Evolutionary conservation across 2,113 vertebrate species (phyloP).

Genomic region (Morone saxatilis): DNA sequence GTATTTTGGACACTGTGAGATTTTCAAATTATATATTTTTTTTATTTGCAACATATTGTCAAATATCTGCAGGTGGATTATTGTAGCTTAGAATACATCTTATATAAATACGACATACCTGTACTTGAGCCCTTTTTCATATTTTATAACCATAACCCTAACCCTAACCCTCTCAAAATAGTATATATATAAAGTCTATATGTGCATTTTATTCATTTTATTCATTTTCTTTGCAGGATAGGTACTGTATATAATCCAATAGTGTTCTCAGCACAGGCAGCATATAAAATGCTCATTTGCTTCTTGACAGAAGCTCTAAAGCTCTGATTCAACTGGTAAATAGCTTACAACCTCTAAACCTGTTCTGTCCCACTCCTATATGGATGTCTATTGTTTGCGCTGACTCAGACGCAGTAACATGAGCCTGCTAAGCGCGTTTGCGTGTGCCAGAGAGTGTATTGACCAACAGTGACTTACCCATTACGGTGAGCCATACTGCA

Average conservation of each 20-base stretch:
- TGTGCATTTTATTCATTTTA: neutral
- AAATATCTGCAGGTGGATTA: neutral
- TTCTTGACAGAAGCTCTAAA: slow-evolving; percentile 8
- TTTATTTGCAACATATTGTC: neutral
- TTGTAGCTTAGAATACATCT: neutral
- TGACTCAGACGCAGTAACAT: slow-evolving; percentile 62
- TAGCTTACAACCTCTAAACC: slow-evolving; percentile 46
- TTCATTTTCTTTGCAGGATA: neutral
- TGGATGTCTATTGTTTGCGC: slow-evolving; percentile 50
- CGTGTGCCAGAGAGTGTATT: slow-evolving; percentile 33
- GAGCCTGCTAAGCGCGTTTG: slow-evolving; percentile 34
- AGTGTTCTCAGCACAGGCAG: slow-evolving; percentile 1
- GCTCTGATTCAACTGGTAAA: slow-evolving; percentile 18
- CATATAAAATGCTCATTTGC: slow-evolving; percentile 33
- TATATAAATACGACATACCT: neutral
- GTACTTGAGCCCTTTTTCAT: neutral
- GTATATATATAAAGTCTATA: neutral
- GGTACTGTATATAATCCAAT: neutral
- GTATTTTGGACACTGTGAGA: neutral
- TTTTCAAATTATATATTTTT: neutral
- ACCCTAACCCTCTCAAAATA: neutral
- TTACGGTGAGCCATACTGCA: slow-evolving; percentile 56
- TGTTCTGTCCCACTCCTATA: slow-evolving; percentile 2
- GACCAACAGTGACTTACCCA: slow-evolving; percentile 62
- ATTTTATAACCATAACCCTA: neutral